A percentile compares a stretch with the other conserved stretches of the same genome.
Conservation (phyloP, 2,888 invertebrate genomes). For the Oconnorella tubifera region DNA sequence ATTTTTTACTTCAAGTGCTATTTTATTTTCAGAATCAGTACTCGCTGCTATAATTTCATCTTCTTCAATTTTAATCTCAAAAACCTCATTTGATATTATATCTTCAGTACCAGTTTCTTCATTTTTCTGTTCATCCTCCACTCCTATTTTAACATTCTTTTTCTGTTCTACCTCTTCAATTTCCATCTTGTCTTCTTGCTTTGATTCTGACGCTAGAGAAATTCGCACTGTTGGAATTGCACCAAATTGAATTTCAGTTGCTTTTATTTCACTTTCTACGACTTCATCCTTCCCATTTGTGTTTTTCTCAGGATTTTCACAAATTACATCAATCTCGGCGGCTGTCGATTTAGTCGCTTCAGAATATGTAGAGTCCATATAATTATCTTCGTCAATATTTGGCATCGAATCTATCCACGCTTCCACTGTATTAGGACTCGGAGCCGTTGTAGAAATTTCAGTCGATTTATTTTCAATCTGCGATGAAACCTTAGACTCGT, state of each 20-base stretch:
- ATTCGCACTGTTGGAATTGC: no score
- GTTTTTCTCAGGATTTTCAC: no score
- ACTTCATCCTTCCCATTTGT: neutral
- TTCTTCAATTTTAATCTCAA: neutral
- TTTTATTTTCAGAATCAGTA: neutral
- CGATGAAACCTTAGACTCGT: no score
- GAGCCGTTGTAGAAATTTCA: no score
- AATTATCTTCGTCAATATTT: no score
- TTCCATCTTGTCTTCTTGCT: neutral
- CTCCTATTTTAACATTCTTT: neutral
- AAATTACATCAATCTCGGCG: no score
- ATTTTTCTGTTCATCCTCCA: neutral
- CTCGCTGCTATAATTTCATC: neutral
- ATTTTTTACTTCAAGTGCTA: neutral
- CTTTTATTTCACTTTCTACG: neutral
- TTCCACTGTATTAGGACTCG: no score
- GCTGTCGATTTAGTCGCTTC: no score
- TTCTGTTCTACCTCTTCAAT: neutral
- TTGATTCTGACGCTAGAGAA: neutral
- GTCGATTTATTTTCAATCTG: no score
- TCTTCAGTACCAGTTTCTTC: neutral
- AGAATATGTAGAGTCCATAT: no score
- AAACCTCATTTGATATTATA: neutral
- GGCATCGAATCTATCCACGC: no score
- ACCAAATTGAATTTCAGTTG: neutral